Base-by-base conservation (phyloP, 2,113 vertebrate genomes). In the Colossoma macropomum region DNA sequence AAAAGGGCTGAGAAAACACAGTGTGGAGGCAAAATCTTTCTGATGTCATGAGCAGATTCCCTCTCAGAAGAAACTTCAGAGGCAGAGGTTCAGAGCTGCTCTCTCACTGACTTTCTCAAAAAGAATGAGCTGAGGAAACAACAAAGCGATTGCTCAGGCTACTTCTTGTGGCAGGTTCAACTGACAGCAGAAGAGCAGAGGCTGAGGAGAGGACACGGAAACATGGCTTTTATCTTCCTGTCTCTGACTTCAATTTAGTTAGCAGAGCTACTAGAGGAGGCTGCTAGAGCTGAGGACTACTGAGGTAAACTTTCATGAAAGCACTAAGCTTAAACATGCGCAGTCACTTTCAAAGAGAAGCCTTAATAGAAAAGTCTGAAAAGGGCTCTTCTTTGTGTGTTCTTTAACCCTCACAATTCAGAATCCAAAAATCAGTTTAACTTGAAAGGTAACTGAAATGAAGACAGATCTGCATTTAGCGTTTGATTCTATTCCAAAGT, bases 181-280 rank as follows among this genome's bases (percentile, higher is more conserved):
- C 27, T 54, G 38, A 23, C 32, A 70, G 45, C 45, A 34, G 28
- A 50, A 54, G 41, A 75, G 21, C 62, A 50, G 65, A 65, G 50
- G 27, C 56, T 19, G 70, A 69, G 25, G 32, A 60, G 59, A 84
- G 17, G 59, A 81, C 68, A 70, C 78, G 80, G 32, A 62, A 12
- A 21, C 27, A 27, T 52, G 52, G 23, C 54, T 76, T 72, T 86
- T 66, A 83, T 86, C 77, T 80, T 83, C 69, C 69, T 50, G 50
- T 28, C 27, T 30, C 11, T 28, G 34, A 52, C 54, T 86, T 50
- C 45, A 71, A 66, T 62, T 70, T 69, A 41, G 34, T 70, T 69
- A 41, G 34, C 25, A 28, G 28, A 28, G 52, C 11, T 65, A 15
- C 30, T 11, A 59, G 16, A 59, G 16, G 8, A 19, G 25, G 27